These are phyloP conservation scores for Drosophila pachea DNA, from an alignment of 1,140 invertebrate genomes.

Conservation along the genomic window DNA sequence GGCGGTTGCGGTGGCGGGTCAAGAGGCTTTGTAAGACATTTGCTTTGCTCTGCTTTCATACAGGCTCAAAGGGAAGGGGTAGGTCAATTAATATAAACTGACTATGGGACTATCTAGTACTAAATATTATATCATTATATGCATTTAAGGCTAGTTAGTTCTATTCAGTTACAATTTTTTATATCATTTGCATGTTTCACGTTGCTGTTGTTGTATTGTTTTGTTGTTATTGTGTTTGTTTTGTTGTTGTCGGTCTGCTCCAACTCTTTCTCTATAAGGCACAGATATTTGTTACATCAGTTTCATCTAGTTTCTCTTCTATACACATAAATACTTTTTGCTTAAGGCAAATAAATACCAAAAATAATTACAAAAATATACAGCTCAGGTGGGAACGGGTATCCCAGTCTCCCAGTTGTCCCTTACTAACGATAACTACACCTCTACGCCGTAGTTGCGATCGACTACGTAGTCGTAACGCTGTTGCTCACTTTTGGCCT, in stretches of 20 bases:
- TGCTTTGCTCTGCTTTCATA: conserved; percentile 35
- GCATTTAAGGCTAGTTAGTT: conserved; percentile 38
- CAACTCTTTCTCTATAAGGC: conserved; percentile 68
- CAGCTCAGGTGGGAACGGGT: conserved; percentile 55
- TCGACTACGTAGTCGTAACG: conserved; percentile 86
- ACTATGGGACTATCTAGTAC: conserved; percentile 49
- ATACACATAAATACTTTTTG: conserved; percentile 75
- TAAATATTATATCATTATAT: conserved; percentile 30
- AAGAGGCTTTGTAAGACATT: conserved; percentile 13
- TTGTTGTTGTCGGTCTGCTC: conserved; percentile 29
- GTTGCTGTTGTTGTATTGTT: conserved; percentile 27
- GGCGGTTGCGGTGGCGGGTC: conserved; percentile 4
- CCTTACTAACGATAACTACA: conserved; percentile 73
- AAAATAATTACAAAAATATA: conserved; percentile 74
- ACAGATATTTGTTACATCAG: conserved; percentile 77
- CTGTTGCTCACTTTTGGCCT: conserved; percentile 79
- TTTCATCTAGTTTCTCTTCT: conserved; percentile 54
- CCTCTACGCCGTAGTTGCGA: conserved; percentile 84
- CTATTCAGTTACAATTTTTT: conserved; percentile 41
- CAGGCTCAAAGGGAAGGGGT: conserved; percentile 11
- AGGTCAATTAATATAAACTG: conserved; percentile 71
- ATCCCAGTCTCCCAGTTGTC: conserved; percentile 5
- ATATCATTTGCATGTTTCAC: conserved; percentile 63
- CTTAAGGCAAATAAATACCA: conserved; percentile 74
- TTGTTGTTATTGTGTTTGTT: conserved; percentile 1